A percentile compares a stretch with the other conserved stretches of the same genome.
These are phyloP conservation scores for Cherax quadricarinatus DNA, from an alignment of 1,140 invertebrate genomes.

Conservation along the genomic window DNA sequence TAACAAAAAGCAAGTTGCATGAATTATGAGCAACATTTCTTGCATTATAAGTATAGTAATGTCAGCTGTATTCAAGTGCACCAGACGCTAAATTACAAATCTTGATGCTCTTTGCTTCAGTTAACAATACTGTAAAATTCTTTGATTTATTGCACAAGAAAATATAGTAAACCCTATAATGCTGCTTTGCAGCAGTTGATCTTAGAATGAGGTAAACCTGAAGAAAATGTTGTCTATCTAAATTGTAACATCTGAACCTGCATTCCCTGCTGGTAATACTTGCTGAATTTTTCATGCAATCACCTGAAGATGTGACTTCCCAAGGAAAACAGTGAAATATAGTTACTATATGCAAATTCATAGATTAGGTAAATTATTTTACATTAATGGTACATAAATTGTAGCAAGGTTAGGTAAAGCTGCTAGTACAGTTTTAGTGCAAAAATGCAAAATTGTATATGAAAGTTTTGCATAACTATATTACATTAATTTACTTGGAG, in stretches of 20 bases:
- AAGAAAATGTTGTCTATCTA: not conserved
- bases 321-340: too few relatives aligned
- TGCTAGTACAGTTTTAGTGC: too few relatives aligned
- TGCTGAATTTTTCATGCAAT: not conserved
- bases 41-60: not conserved
- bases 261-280: not conserved
- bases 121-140: slow-evolving; percentile 17
- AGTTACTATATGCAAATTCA: too few relatives aligned
- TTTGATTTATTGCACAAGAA: slow-evolving; percentile 17
- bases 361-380: too few relatives aligned
- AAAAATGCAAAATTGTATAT: too few relatives aligned
- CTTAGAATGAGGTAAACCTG: not conserved
- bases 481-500: too few relatives aligned
- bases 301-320: too few relatives aligned
- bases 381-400: too few relatives aligned
- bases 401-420: too few relatives aligned
- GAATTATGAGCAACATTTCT: slow-evolving; percentile 15
- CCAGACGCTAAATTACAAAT: not conserved
- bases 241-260: not conserved
- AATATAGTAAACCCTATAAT: slow-evolving; percentile 4
- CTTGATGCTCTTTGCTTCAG: not conserved
- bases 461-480: too few relatives aligned
- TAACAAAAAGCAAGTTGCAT: not conserved
- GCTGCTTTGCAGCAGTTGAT: not conserved
- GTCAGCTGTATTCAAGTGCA: not conserved